Conservation (phyloP, 2,888 invertebrate species). For the Caenorhabditis doughertyi region DNA sequence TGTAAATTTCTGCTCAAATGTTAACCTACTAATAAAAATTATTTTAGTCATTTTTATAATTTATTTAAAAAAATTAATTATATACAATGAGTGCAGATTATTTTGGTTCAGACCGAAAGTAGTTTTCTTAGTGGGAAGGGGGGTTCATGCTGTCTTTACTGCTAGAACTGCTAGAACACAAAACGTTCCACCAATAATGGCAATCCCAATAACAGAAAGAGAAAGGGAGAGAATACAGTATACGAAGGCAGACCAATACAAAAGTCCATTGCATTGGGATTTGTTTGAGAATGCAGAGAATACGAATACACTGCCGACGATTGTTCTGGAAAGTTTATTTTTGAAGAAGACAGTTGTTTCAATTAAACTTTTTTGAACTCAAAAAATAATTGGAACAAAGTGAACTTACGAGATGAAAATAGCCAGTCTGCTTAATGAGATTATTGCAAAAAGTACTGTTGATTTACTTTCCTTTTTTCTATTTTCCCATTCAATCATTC, state of each 20-base stretch:
- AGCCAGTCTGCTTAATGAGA: constrained; percentile 11
- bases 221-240: constrained; percentile 8
- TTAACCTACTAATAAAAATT: too few species aligned
- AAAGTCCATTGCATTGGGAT: constrained; percentile 12
- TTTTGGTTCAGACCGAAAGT: too few species aligned
- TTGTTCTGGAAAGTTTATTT: constrained; percentile 24
- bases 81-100: too few species aligned
- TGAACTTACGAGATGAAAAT: constrained; percentile 29
- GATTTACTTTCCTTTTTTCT: not conserved
- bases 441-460: not conserved
- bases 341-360: too few species aligned
- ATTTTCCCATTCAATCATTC: constrained; percentile 15
- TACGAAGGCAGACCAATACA: constrained; percentile 34
- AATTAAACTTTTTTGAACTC: too few species aligned
- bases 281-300: constrained; percentile 13
- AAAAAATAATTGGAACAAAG: too few species aligned
- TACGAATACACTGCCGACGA: constrained; percentile 30
- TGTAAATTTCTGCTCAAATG: too few species aligned
- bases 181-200: not conserved
- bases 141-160: not conserved
- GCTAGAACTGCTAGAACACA: not conserved
- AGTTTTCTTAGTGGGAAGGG: too few species aligned
- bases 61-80: too few species aligned
- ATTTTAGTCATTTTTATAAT: too few species aligned
- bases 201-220: not conserved